Conservation (phyloP, 2,888 invertebrate genomes). For the Acleris holmiana region DNA sequence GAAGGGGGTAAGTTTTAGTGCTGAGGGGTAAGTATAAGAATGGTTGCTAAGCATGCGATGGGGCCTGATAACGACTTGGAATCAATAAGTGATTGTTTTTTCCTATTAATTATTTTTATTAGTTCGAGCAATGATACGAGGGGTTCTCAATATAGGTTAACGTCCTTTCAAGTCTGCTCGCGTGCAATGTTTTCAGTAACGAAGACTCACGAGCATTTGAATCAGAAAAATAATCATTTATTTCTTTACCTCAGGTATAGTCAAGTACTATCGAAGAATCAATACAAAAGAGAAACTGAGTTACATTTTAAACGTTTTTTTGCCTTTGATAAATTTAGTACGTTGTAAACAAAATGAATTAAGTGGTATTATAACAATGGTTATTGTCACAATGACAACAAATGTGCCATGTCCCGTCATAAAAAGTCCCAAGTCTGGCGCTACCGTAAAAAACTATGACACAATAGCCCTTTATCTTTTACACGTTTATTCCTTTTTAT, state of each 20-base stretch:
- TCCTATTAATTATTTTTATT: constrained; percentile 55
- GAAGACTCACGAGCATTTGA: background rate
- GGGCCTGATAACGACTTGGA: constrained; percentile 42
- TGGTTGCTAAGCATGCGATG: constrained; percentile 56
- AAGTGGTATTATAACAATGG: constrained; percentile 34
- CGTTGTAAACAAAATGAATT: constrained; percentile 25
- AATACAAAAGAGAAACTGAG: background rate
- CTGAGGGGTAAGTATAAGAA: constrained; percentile 20
- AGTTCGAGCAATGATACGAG: constrained; percentile 15
- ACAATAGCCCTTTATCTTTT: constrained; percentile 26
- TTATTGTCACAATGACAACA: constrained; percentile 34
- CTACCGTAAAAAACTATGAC: constrained; percentile 34
- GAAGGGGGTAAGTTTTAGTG: constrained; percentile 60
- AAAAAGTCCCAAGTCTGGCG: constrained; percentile 10
- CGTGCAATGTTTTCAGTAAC: constrained; percentile 26
- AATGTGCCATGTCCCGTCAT: constrained; percentile 23
- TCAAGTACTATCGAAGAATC: background rate
- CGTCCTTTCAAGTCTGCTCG: constrained; percentile 15
- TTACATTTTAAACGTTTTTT: background rate
- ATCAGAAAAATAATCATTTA: background rate
- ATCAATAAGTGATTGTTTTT: constrained; percentile 52
- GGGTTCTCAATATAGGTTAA: constrained; percentile 17
- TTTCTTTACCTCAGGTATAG: background rate
- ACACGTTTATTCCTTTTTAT: constrained; percentile 7
- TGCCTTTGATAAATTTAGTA: constrained; percentile 8